Base-by-base conservation (phyloP, 2,797 vertebrate genomes). In the Glossophaga mutica region DNA sequence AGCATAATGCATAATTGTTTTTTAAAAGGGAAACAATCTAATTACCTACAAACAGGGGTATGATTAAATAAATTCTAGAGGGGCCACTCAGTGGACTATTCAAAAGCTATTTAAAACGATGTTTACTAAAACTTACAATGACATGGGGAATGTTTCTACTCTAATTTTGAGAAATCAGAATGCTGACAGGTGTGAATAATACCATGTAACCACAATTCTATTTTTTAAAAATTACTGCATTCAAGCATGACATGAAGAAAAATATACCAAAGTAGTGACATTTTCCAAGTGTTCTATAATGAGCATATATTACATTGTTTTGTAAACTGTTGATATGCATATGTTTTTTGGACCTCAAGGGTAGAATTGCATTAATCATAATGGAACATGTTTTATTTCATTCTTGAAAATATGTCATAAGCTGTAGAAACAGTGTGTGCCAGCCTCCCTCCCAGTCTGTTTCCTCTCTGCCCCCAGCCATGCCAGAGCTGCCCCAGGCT, bases 401-500 rank as follows among this genome's bases (percentile, higher is more conserved):
- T 46, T 59, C 68, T 71, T 82, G 39, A 37, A 77, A 85, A 89
- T 42, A 70, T 14, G 7, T 21, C 74, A 8, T 15, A 71, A 86
- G 76, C 18, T 29, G 12, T 22, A 57, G 81, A 39, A 76, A 79
- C 73, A 82, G 0, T 9, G 32, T 50, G n/a, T 29, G 37, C 79
- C 81, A 19, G 1, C 32, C 18, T 55, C 65, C 59, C 79, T 79
- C 24, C 37, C 3, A 0, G 48, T 34, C 77, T 22, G 1, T 91
- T 81, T 95, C 77, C 93, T 97, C 6, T 94, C 96, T 96, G 62
- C 93, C 90, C 94, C 55, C 96, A 99, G 98, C 98, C 34, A 90
- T 99, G 65, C 98, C 98, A 0, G 99, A 98, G 95, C 96, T 98
- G 0, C 93, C 97, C 32, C 98, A 97, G 0, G 97, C 98, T 1